Conservation (phyloP, 2,888 invertebrate species). For the Harpalus rufipes region DNA sequence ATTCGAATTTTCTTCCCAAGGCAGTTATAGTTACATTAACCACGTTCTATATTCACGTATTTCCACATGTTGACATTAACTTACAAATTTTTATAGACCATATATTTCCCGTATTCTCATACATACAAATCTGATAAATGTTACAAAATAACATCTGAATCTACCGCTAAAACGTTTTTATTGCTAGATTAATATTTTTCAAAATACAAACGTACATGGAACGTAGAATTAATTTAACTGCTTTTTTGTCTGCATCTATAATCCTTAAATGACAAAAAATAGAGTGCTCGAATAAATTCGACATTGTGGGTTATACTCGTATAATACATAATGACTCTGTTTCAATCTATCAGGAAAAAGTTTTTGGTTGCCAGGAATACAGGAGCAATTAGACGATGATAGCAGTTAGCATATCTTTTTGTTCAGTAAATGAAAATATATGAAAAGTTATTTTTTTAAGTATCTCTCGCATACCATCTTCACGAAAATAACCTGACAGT, state of each 20-base stretch:
- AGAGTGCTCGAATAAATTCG: no score
- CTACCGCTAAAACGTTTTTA: neutral
- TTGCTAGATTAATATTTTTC: neutral
- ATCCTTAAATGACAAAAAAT: slow-evolving; percentile 15
- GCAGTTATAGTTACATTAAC: slow-evolving; percentile 41
- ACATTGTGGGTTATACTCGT: no score
- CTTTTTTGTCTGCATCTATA: slow-evolving; percentile 25
- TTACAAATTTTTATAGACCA: slow-evolving; percentile 39
- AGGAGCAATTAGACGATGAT: no score
- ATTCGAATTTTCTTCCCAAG: slow-evolving; percentile 22
- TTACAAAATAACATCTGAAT: slow-evolving; percentile 44
- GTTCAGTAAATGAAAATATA: no score
- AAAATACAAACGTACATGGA: neutral
- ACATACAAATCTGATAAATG: slow-evolving; percentile 45
- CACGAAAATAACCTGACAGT: no score
- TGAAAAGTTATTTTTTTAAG: no score
- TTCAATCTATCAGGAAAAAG: no score
- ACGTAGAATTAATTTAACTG: slow-evolving; percentile 11
- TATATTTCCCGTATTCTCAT: neutral
- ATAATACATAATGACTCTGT: no score
- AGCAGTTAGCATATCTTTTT: no score
- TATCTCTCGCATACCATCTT: no score
- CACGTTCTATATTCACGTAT: slow-evolving; percentile 40
- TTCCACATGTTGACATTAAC: slow-evolving; percentile 31
- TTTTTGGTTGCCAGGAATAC: no score